A percentile compares a stretch with the other conserved stretches of the same genome.
Conservation (phyloP, 2,113 vertebrate genomes). For the Zootoca vivipara region DNA sequence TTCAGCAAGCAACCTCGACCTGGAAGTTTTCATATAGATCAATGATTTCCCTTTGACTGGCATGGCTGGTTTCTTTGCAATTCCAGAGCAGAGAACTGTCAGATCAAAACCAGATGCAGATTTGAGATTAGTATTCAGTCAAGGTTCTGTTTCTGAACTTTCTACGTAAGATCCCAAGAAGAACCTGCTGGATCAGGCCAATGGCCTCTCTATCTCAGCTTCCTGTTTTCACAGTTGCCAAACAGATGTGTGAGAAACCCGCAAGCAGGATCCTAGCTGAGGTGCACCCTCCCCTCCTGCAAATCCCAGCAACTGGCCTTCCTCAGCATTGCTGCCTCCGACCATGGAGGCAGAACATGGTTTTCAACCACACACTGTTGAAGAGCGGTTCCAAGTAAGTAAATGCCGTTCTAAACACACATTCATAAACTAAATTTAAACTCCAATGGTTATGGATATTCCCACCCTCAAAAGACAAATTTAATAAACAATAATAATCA, state of each 20-base stretch:
- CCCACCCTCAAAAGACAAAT: background rate
- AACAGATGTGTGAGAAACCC: too few relatives aligned
- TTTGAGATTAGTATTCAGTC: background rate
- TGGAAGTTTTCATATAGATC: background rate
- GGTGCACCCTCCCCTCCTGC: too few relatives aligned
- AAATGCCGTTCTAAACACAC: background rate
- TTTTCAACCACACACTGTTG: background rate
- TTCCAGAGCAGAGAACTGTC: background rate
- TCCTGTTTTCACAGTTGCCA: too few relatives aligned
- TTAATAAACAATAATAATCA: background rate
- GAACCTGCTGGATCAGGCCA: too few relatives aligned
- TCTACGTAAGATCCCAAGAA: background rate
- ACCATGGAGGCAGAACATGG: too few relatives aligned
- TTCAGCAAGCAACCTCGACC: background rate
- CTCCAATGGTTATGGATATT: background rate
- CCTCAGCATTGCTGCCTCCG: too few relatives aligned
- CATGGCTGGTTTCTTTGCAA: background rate
- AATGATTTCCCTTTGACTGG: background rate
- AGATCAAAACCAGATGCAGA: background rate
- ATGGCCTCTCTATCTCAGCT: too few relatives aligned
- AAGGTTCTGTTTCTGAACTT: background rate
- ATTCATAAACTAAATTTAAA: background rate
- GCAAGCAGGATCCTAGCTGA: too few relatives aligned
- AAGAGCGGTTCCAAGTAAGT: background rate
- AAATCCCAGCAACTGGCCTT: too few relatives aligned